A percentile compares a stretch with the other conserved stretches of the same genome.
Evolutionary conservation across 2,113 vertebrate genomes (phyloP).

Genomic region (Nestor notabilis): DNA sequence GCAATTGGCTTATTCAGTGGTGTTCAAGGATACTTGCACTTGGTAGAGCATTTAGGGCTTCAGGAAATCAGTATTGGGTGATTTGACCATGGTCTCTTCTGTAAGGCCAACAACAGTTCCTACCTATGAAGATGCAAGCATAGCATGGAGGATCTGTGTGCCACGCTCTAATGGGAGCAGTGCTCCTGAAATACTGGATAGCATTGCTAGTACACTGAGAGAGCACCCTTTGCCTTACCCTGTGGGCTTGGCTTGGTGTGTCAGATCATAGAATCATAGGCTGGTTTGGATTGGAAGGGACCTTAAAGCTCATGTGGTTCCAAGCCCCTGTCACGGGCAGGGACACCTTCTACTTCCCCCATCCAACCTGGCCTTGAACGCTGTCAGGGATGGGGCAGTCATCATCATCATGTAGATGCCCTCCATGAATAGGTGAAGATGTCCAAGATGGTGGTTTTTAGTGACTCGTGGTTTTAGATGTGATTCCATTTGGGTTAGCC

Average conservation of each 20-base stretch:
- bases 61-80: background rate
- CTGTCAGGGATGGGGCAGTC: background rate
- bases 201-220: fast-evolving
- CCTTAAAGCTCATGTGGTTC: background rate
- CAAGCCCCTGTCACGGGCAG: background rate
- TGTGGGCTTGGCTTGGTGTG: fast-evolving
- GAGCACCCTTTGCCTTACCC: background rate
- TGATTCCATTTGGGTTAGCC: fast-evolving
- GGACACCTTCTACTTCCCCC: background rate
- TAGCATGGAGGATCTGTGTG: fast-evolving
- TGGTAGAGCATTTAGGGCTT: background rate
- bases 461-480: background rate
- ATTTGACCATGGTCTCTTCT: fast-evolving
- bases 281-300: background rate
- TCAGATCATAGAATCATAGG: background rate
- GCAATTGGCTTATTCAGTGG: fast-evolving
- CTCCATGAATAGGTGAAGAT: fast-evolving
- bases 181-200: background rate
- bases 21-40: background rate
- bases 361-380: background rate
- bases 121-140: background rate
- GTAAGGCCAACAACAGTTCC: fast-evolving
- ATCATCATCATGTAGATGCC: background rate
- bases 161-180: fast-evolving
- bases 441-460: background rate